Evolutionary conservation across 1,140 invertebrate genomes (phyloP).

Genomic region (Plodia interpunctella): DNA sequence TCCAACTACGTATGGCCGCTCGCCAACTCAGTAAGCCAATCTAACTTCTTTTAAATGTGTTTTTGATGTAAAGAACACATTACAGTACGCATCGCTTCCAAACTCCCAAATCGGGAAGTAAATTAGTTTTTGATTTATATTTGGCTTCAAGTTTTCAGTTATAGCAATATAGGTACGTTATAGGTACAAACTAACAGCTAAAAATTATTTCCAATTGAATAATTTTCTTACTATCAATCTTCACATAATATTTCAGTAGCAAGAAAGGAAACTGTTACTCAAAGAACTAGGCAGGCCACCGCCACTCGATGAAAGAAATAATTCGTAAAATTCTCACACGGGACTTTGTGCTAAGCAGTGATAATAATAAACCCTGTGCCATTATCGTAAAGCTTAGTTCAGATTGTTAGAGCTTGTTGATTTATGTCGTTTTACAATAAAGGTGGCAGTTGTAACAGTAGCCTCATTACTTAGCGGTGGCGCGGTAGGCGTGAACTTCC

Average conservation of each 20-base stretch:
- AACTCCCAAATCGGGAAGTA: slow-evolving; percentile 56
- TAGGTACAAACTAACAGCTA: not conserved
- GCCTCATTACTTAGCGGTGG: slow-evolving; percentile 67
- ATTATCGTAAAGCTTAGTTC: slow-evolving; percentile 13
- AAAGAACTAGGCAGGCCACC: not conserved
- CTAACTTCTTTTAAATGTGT: slow-evolving; percentile 77
- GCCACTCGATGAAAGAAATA: slow-evolving; percentile 5
- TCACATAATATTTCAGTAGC: not conserved
- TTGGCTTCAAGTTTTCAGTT: slow-evolving; percentile 39
- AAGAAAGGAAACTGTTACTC: not conserved
- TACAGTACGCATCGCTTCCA: slow-evolving; percentile 61
- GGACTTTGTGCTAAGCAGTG: not conserved
- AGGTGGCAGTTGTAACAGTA: slow-evolving; percentile 40
- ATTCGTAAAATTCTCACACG: not conserved
- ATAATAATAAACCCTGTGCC: not conserved
- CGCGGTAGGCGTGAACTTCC: slow-evolving; percentile 61
- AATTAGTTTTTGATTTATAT: slow-evolving; percentile 72
- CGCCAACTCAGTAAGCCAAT: slow-evolving; percentile 75
- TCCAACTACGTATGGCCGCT: slow-evolving; percentile 65
- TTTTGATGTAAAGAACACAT: slow-evolving; percentile 76
- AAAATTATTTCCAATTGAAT: not conserved
- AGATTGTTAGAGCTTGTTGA: slow-evolving; percentile 14
- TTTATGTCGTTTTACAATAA: slow-evolving; percentile 25
- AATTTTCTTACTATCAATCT: not conserved
- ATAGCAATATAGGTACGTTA: not conserved